Evolutionary conservation across 2,113 vertebrate species (phyloP).

Genomic region (Thryonomys swinderianus): DNA sequence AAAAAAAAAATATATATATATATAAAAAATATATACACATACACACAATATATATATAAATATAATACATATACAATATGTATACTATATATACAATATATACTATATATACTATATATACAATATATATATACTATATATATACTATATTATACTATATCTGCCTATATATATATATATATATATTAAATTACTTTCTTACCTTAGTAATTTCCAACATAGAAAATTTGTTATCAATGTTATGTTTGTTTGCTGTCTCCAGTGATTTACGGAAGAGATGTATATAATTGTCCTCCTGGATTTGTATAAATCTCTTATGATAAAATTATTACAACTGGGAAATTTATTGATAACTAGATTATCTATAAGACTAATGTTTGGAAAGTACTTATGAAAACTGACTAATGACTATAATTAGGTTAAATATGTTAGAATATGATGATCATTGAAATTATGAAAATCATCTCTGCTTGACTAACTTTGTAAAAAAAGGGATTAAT

Average conservation of each 20-base stretch:
- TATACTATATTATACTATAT: no score
- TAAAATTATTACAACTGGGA: neutral
- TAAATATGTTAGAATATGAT: neutral
- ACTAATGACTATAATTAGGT: neutral
- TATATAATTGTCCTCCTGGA: neutral
- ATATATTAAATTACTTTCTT: no score
- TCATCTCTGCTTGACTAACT: neutral
- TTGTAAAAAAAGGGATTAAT: neutral
- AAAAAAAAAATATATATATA: no score
- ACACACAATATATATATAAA: no score
- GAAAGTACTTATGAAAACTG: slow-evolving; percentile 30
- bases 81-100: no score
- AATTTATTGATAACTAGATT: neutral
- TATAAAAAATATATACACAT: no score
- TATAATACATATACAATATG: neutral
- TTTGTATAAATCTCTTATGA: neutral
- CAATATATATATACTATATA: no score
- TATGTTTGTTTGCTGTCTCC: neutral
- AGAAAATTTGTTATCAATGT: neutral
- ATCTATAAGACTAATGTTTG: neutral
- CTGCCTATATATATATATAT: no score
- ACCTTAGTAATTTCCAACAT: neutral
- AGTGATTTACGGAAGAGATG: neutral
- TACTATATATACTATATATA: no score
- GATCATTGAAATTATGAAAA: neutral